A percentile compares a stretch with the other conserved stretches of the same genome.
Conservation (phyloP, 2,113 vertebrate species). For the Diphyllodes magnificus region DNA sequence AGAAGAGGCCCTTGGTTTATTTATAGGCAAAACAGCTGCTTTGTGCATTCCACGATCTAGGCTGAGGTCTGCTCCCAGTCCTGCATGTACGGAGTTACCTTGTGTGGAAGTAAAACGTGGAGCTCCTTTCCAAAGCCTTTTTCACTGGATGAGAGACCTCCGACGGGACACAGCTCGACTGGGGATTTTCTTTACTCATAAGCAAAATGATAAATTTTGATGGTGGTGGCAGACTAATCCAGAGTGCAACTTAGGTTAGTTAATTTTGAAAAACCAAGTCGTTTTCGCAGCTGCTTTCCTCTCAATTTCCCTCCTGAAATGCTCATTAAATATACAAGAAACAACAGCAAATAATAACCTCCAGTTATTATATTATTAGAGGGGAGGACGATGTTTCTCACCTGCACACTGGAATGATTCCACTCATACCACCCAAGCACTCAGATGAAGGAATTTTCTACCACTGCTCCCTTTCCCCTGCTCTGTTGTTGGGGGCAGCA, state of each 20-base stretch:
- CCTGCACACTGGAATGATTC: background rate
- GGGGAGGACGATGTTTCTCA: background rate
- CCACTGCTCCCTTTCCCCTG: background rate
- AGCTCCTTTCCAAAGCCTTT: background rate
- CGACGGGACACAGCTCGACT: background rate
- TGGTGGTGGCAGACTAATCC: background rate
- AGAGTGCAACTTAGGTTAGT: background rate
- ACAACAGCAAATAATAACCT: background rate
- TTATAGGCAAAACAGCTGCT: constrained; percentile 56
- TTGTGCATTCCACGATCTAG: background rate
- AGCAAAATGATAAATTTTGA: background rate
- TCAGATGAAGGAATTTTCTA: background rate
- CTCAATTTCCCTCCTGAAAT: background rate
- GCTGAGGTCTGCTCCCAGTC: background rate
- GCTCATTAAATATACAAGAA: background rate
- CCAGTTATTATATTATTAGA: background rate
- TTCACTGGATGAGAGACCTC: background rate
- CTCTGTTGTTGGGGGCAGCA: background rate
- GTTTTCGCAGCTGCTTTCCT: background rate
- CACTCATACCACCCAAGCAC: background rate
- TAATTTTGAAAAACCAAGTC: background rate
- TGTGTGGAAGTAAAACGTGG: background rate
- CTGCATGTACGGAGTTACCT: background rate
- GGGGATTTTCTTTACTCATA: background rate
- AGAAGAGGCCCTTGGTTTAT: background rate